Base-by-base conservation (phyloP, 2,113 vertebrate genomes). In the Saccopteryx bilineata region DNA sequence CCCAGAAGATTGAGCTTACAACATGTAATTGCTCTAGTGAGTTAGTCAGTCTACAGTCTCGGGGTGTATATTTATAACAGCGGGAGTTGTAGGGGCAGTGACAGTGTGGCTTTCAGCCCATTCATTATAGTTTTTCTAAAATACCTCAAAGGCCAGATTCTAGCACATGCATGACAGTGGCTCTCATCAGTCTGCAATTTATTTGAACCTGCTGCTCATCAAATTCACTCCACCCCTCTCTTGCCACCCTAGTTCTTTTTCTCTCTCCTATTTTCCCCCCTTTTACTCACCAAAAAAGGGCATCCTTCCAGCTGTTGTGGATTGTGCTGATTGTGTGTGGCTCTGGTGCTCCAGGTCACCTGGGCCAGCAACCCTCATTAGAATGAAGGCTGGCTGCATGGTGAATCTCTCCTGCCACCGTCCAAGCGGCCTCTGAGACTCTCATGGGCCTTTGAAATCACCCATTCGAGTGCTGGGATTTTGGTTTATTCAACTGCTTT, bases 341-440 rank as follows among this genome's bases (percentile, higher is more conserved):
- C 79, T 82, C 79, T 93, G 89, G 89, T 89, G 65, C 89, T 96
- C 19, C 69, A 72, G 78, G 95, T 96, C 95, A 84, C 82, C 75
- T 50, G 4, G n/a, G 79, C 74, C 2, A 2, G 69, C 76, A 96
- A 50, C 54, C 72, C 52, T 91, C 80, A 91, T 96, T 90, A 89
- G 86, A 95, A 93, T 90, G 96, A 86, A 83, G 74, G 4, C 15
- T 94, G 83, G 63, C 91, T 4, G 0, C 58, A 5, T 50, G 39
- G 1, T 87, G 33, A 33, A 69, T 48, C 48, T 96, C 94, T 72
- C 94, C 88, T 95, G 79, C 72, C 79, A 54, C 76, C 21, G 33
- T 23, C 90, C 86, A 76, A 78, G 68, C 48, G 46, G 4, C 48
- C 28, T 75, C 80, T 68, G 75, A 66, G 92, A 1, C 65, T 92